Evolutionary conservation across 2,797 vertebrate species (phyloP).

Genomic region (Perodicticus potto): DNA sequence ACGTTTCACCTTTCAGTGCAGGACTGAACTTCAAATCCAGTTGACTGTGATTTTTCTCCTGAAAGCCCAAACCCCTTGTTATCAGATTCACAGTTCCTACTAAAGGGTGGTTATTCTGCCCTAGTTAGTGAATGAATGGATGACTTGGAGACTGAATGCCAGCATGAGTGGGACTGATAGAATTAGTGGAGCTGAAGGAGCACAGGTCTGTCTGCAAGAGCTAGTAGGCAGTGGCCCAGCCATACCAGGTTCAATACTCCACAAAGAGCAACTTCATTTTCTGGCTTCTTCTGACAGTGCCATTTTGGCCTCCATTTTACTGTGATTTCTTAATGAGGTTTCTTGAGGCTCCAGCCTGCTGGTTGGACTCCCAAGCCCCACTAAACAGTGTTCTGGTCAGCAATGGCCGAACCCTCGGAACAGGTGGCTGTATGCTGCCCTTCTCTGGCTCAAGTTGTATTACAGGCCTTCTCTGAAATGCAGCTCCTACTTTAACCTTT

Average conservation of each 20-base stretch:
- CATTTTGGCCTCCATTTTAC: neutral
- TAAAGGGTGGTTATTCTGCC: neutral
- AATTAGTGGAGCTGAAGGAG: rapidly evolving
- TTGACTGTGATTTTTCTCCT: neutral
- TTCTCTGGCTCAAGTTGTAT: slow-evolving; percentile 41
- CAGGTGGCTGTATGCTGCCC: slow-evolving; percentile 29
- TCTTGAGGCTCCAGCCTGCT: neutral
- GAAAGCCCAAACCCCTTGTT: neutral
- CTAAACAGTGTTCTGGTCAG: neutral
- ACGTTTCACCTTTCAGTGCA: neutral
- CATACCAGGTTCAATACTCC: neutral
- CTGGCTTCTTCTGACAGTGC: neutral
- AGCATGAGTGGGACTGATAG: rapidly evolving
- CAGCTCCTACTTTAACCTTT: neutral
- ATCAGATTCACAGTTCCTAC: neutral
- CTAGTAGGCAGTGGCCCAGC: neutral
- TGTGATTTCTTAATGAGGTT: neutral
- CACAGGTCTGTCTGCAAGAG: rapidly evolving
- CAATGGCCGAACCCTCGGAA: neutral
- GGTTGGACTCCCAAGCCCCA: neutral
- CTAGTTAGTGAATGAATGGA: neutral
- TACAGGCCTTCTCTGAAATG: neutral
- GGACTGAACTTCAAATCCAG: neutral
- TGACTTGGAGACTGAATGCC: neutral
- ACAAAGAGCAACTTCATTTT: neutral